phyloP scores from a whole-genome alignment of 2,888 invertebrate species.

The Pachymerium ferrugineum region DNA sequence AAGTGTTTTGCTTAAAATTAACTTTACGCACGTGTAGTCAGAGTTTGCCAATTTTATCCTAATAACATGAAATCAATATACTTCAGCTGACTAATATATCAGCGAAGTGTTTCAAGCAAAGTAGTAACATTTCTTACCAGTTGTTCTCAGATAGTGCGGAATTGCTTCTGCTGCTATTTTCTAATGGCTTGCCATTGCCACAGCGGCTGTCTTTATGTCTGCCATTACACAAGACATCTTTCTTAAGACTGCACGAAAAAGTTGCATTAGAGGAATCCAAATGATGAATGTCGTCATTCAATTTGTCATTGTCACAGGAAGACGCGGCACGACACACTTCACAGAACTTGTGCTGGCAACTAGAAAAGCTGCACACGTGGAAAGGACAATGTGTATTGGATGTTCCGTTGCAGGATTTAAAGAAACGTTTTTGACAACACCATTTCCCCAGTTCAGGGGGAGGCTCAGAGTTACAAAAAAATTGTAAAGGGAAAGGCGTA shows the following conservation, averaged over 20 bases:
- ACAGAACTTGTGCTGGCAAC: neutral
- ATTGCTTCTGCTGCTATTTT: neutral
- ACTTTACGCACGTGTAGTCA: no score
- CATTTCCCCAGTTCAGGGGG: neutral
- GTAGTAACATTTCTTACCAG: neutral
- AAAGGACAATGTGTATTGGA: neutral
- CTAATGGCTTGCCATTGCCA: neutral
- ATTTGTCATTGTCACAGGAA: constrained; percentile 18
- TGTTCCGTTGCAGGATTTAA: constrained; percentile 1
- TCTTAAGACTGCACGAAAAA: neutral
- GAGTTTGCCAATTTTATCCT: no score
- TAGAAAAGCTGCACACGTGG: neutral
- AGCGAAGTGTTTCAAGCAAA: no score
- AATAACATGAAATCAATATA: no score
- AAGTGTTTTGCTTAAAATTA: no score
- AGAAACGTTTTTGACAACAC: neutral
- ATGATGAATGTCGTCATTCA: constrained; percentile 4
- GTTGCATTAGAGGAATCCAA: neutral
- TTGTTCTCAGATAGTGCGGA: neutral
- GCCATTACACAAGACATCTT: neutral
- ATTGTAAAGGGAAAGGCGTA: neutral
- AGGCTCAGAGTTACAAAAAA: neutral
- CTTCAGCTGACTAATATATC: no score
- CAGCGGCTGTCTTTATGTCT: neutral
- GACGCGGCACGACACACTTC: neutral